These are phyloP conservation scores for Neolamprologus tretocephalus DNA, from an alignment of 2,113 vertebrate species.

Conservation along the genomic window DNA sequence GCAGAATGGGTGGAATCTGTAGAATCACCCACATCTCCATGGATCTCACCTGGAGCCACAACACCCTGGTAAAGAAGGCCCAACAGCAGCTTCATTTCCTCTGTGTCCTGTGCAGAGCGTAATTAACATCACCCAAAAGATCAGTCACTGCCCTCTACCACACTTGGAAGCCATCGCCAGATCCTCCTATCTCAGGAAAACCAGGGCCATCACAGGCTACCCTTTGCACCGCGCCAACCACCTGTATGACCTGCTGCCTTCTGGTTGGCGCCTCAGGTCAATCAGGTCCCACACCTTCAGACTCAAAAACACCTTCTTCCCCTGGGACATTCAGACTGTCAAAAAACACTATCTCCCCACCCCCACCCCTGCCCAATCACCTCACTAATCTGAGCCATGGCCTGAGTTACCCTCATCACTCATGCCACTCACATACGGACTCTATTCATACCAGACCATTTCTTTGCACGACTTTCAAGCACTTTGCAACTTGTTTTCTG, in stretches of 20 bases:
- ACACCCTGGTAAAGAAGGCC: background rate
- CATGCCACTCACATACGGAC: background rate
- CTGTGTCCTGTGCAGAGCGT: background rate
- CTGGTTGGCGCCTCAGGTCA: background rate
- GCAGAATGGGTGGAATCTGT: background rate
- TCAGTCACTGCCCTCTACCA: background rate
- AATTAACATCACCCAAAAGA: background rate
- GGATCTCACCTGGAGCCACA: background rate
- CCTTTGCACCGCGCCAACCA: background rate
- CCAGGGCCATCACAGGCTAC: background rate
- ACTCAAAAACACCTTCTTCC: background rate
- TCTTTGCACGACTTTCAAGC: background rate
- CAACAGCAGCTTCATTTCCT: background rate
- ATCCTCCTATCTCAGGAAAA: background rate
- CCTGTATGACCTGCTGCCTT: background rate
- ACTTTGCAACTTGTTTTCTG: background rate
- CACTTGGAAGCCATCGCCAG: background rate
- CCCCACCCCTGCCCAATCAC: background rate
- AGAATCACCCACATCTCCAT: background rate
- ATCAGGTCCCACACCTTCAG: background rate
- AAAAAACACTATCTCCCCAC: background rate
- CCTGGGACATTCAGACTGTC: background rate
- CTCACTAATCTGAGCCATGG: background rate
- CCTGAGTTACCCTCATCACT: background rate
- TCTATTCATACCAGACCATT: background rate